phyloP scores from a whole-genome alignment of 2,113 vertebrate genomes.

The Camelus bactrianus region DNA sequence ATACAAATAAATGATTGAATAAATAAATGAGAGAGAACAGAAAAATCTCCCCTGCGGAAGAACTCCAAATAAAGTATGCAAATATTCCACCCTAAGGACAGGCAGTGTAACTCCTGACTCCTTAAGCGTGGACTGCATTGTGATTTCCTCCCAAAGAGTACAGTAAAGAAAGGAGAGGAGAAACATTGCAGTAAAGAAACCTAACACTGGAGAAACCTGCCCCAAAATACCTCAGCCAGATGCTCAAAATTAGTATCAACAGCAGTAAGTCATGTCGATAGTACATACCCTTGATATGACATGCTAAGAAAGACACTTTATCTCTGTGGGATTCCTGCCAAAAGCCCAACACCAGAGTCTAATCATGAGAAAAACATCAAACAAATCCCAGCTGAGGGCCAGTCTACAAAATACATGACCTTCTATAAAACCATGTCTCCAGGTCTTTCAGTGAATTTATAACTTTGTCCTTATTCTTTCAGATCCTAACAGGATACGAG shows the following conservation, averaged over 20 bases:
- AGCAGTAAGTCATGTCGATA: not conserved
- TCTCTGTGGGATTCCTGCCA: not conserved
- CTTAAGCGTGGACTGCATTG: not conserved
- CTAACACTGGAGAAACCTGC: not conserved
- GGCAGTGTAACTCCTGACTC: not conserved
- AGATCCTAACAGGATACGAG: not conserved
- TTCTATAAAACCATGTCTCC: not conserved
- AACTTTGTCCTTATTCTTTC: not conserved
- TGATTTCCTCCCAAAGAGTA: not conserved
- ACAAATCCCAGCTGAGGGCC: not conserved
- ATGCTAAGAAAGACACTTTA: not conserved
- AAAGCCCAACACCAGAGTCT: not conserved
- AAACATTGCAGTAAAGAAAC: not conserved
- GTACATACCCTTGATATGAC: not conserved
- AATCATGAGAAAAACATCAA: not conserved
- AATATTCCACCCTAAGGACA: not conserved
- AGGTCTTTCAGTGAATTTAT: not conserved
- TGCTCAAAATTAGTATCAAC: not conserved
- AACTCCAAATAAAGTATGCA: not conserved
- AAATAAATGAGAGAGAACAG: not conserved
- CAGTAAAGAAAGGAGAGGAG: not conserved
- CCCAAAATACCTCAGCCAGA: not conserved
- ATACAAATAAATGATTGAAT: slow-evolving; percentile 29
- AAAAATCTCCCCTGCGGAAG: not conserved
- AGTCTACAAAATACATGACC: not conserved